These are phyloP conservation scores for Drosophila subobscura DNA, from an alignment of 1,140 invertebrate species.

Conservation along the genomic window DNA sequence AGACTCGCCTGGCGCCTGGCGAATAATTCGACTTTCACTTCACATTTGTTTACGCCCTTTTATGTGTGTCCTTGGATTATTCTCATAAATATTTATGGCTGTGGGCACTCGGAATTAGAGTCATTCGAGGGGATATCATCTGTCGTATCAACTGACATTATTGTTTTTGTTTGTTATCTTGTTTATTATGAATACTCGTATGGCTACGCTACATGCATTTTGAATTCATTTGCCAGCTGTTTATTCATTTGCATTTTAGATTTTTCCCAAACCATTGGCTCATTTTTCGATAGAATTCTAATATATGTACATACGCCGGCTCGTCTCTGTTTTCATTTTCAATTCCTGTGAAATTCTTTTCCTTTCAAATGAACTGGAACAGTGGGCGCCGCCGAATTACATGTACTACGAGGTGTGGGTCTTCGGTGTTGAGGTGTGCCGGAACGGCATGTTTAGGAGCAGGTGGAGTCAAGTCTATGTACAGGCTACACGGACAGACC, in stretches of 20 bases:
- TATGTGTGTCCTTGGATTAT: neutral
- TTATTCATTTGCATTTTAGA: conserved; percentile 66
- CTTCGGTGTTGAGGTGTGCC: neutral
- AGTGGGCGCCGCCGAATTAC: conserved; percentile 14
- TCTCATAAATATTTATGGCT: conserved; percentile 66
- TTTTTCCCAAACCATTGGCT: conserved; percentile 22
- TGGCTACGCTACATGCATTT: conserved; percentile 4
- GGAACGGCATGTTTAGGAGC: too few relatives aligned
- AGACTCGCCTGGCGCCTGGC: conserved; percentile 38
- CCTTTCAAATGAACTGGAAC: conserved; percentile 46
- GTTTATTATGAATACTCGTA: conserved; percentile 53
- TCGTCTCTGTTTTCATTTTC: conserved; percentile 7
- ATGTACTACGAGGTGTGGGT: conserved; percentile 11
- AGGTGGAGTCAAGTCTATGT: too few relatives aligned
- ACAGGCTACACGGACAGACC: too few relatives aligned
- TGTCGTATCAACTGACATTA: conserved; percentile 52
- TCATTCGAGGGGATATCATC: conserved; percentile 21
- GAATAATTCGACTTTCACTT: conserved; percentile 12
- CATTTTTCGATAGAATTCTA: conserved; percentile 23
- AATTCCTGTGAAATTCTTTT: conserved; percentile 38
- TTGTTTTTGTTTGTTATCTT: conserved; percentile 67
- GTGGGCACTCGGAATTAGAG: conserved; percentile 24
- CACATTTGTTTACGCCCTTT: conserved; percentile 9
- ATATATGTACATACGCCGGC: conserved; percentile 37
- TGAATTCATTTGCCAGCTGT: conserved; percentile 40